phyloP scores from a whole-genome alignment of 2,888 invertebrate genomes.

The Chalcis sispes region DNA sequence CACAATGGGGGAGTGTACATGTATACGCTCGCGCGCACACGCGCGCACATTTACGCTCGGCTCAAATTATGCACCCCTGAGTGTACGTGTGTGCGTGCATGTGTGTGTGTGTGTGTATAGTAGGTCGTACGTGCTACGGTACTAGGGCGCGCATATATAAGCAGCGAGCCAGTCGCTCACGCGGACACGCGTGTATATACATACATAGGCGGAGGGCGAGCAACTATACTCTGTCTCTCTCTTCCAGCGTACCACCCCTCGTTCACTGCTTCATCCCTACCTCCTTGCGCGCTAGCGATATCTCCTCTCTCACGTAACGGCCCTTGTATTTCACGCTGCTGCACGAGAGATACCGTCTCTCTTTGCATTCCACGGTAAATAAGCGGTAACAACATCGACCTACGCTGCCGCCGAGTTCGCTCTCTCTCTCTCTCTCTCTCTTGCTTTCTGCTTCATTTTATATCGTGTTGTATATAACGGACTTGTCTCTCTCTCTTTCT shows the following conservation, averaged over 20 bases:
- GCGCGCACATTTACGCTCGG: neutral
- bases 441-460: slow-evolving; percentile 15
- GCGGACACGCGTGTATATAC: too few species aligned
- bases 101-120: neutral
- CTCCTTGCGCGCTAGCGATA: slow-evolving; percentile 54
- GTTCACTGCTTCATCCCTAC: too few species aligned
- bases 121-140: neutral
- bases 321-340: slow-evolving; percentile 53
- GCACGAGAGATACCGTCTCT: slow-evolving; percentile 56
- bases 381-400: slow-evolving; percentile 66
- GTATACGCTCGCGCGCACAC: neutral
- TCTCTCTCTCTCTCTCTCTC: slow-evolving; percentile 10
- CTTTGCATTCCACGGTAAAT: slow-evolving; percentile 68
- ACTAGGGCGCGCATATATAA: slow-evolving; percentile 18
- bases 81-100: neutral
- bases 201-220: too few species aligned
- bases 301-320: slow-evolving; percentile 50
- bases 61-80: too few species aligned
- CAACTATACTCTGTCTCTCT: too few species aligned
- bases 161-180: slow-evolving; percentile 15
- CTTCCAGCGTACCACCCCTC: too few species aligned
- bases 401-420: neutral
- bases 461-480: slow-evolving; percentile 33
- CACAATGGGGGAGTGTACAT: neutral
- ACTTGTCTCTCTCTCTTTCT: neutral